These are phyloP conservation scores for Ectropis grisescens DNA, from an alignment of 1,140 invertebrate species.

Conservation along the genomic window DNA sequence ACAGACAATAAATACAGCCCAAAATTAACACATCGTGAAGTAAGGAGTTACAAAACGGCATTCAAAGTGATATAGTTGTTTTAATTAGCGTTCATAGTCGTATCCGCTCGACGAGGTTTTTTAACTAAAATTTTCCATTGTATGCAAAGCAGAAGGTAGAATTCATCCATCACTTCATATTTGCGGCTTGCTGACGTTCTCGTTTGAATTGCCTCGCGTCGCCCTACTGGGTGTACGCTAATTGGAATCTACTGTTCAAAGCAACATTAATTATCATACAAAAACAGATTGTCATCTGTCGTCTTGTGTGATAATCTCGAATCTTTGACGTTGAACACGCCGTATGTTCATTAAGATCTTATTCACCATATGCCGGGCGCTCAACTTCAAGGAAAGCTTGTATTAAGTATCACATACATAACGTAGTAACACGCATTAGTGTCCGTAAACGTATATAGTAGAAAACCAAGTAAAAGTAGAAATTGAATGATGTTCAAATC, in stretches of 20 bases:
- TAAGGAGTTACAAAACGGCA: conserved; percentile 25
- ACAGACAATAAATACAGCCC: conserved; percentile 25
- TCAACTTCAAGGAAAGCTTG: no score
- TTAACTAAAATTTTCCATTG: conserved; percentile 48
- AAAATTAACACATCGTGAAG: conserved; percentile 25
- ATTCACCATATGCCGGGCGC: no score
- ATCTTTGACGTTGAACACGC: no score
- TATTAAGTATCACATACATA: no score
- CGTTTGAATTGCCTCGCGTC: conserved; percentile 18
- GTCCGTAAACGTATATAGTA: no score
- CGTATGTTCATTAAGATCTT: no score
- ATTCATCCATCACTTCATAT: conserved; percentile 56
- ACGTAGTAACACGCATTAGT: no score
- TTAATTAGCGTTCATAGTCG: conserved; percentile 57
- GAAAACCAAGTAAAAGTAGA: no score
- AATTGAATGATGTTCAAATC: no score
- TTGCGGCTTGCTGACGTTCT: conserved; percentile 26
- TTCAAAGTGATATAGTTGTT: conserved; percentile 32
- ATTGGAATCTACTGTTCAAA: conserved; percentile 19
- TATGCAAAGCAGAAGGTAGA: conserved; percentile 45
- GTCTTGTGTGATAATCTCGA: no score
- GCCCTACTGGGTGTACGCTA: conserved; percentile 25
- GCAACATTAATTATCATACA: conserved; percentile 3
- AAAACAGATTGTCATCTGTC: conserved; percentile 5
- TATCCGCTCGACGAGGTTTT: conserved; percentile 28